These are phyloP conservation scores for Morone chrysops DNA, from an alignment of 2,113 vertebrate genomes.

Conservation along the genomic window DNA sequence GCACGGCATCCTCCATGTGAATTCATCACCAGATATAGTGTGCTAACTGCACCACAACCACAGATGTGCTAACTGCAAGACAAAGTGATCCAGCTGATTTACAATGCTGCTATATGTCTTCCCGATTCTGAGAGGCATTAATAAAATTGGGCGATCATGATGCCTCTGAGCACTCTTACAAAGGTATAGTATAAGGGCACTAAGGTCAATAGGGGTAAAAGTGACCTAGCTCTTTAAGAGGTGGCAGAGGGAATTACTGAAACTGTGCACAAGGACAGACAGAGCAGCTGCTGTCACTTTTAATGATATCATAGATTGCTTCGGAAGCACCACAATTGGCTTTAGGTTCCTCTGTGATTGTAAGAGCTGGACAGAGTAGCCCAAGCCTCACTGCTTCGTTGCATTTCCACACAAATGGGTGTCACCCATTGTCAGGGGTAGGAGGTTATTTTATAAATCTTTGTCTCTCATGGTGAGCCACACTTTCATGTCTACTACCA, in stretches of 20 bases:
- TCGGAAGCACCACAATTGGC: conserved; percentile 55
- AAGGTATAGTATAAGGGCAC: conserved; percentile 4
- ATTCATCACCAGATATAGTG: conserved; percentile 33
- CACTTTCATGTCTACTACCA: no score
- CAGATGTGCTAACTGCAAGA: not conserved
- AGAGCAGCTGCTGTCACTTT: conserved; percentile 82
- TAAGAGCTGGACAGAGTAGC: conserved; percentile 42
- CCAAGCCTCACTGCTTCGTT: conserved; percentile 27
- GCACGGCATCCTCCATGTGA: conserved; percentile 35
- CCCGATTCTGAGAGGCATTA: not conserved
- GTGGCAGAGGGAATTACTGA: conserved; percentile 64
- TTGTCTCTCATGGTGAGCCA: not conserved
- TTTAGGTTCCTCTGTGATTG: conserved; percentile 47
- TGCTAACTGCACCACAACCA: conserved; percentile 15
- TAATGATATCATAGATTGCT: conserved; percentile 77
- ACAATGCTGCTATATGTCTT: not conserved
- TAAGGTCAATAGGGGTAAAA: conserved; percentile 51
- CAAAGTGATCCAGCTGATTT: conserved; percentile 17
- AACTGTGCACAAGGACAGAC: conserved; percentile 66
- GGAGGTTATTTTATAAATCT: conserved; percentile 23
- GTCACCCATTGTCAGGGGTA: conserved; percentile 13
- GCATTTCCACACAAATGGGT: conserved; percentile 19
- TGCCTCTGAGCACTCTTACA: conserved; percentile 1
- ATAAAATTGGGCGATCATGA: conserved; percentile 27
- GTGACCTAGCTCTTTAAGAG: conserved; percentile 77